Conservation (phyloP, 2,797 vertebrate species). For the Tragelaphus eurycerus region DNA sequence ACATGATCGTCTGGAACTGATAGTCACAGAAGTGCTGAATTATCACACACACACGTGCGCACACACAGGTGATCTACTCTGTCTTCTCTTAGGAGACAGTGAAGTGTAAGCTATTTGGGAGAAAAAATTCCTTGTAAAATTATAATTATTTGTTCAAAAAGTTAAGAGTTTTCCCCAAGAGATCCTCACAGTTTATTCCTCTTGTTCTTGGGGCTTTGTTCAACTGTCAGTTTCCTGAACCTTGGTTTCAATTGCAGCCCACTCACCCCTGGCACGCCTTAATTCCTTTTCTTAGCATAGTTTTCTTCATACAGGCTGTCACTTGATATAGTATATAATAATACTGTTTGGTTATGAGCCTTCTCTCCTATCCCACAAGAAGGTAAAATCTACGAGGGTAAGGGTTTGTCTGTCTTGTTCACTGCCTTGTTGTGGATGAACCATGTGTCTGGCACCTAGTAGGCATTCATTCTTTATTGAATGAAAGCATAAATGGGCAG, state of each 20-base stretch:
- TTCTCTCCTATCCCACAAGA: neutral
- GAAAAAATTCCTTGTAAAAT: neutral
- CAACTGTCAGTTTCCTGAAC: neutral
- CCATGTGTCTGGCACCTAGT: too few species aligned
- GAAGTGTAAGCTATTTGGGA: neutral
- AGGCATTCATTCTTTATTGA: neutral
- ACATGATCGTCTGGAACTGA: accelerated
- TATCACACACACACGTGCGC: neutral
- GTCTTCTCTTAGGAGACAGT: neutral
- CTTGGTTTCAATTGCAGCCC: neutral
- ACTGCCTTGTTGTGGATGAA: accelerated
- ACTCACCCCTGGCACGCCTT: neutral
- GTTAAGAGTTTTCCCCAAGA: neutral
- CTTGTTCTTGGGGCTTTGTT: neutral
- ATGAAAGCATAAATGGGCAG: neutral
- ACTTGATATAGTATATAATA: neutral
- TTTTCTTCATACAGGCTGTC: neutral
- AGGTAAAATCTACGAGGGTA: accelerated
- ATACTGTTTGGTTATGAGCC: neutral
- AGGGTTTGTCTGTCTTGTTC: neutral
- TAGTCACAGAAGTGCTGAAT: neutral
- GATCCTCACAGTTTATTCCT: neutral
- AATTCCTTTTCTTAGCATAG: neutral
- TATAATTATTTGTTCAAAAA: neutral
- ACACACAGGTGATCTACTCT: accelerated